Evolutionary conservation across 2,888 invertebrate species (phyloP).

Genomic region (Ophioninae sp.): DNA sequence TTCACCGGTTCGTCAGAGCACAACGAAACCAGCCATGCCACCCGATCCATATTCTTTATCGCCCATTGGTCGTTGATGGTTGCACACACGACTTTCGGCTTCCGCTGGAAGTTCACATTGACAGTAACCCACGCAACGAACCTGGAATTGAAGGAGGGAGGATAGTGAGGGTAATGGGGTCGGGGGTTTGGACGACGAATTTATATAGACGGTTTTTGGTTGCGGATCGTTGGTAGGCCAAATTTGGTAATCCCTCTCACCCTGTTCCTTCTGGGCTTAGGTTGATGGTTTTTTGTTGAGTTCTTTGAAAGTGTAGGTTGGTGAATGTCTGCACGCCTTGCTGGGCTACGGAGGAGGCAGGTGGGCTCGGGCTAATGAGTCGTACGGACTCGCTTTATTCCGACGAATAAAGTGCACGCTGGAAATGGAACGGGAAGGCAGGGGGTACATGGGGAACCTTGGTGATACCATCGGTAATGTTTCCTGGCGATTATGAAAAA

Average conservation of each 20-base stretch:
- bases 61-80: slow-evolving; percentile 31
- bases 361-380: slow-evolving; percentile 53
- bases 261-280: no score
- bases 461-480: not conserved
- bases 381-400: slow-evolving; percentile 44
- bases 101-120: slow-evolving; percentile 31
- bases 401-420: slow-evolving; percentile 13
- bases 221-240: not conserved
- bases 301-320: not conserved
- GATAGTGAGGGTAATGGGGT: no score
- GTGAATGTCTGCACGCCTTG: not conserved
- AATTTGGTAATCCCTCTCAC: slow-evolving; percentile 10
- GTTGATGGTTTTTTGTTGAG: no score
- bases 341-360: slow-evolving; percentile 43
- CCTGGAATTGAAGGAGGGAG: no score
- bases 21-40: slow-evolving; percentile 43
- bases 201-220: slow-evolving; percentile 23
- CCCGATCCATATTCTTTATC: slow-evolving; percentile 58
- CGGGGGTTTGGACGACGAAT: slow-evolving; percentile 23
- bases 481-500: no score
- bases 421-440: slow-evolving; percentile 11
- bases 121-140: not conserved
- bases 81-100: slow-evolving; percentile 56
- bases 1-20: slow-evolving; percentile 38
- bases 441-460: not conserved